phyloP scores from a whole-genome alignment of 1,140 invertebrate species.

The Meloidogyne floridensis region DNA sequence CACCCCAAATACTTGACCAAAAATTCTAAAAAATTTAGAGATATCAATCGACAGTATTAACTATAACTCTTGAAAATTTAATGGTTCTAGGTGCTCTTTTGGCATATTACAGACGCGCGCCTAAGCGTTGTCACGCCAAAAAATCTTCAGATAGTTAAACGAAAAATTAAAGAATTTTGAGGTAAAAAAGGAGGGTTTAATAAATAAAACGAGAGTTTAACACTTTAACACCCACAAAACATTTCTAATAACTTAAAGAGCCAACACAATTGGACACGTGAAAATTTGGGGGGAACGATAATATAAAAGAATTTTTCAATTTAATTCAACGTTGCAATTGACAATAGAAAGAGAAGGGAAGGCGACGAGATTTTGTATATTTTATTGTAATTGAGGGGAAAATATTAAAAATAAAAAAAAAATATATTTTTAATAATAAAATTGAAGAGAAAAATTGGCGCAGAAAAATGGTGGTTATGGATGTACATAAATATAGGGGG shows the following conservation, averaged over 20 bases:
- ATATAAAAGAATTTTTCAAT: not conserved
- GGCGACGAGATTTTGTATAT: not conserved
- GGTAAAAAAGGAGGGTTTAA: not conserved
- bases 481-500: not conserved
- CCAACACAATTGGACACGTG: constrained; percentile 5
- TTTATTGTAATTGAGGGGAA: constrained; percentile 13
- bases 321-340: constrained; percentile 2
- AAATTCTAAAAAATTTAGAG: too few species aligned
- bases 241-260: not conserved
- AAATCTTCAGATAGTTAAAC: not conserved
- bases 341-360: not conserved
- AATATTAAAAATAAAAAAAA: not conserved
- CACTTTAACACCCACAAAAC: not conserved
- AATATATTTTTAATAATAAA: not conserved
- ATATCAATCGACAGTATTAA: too few species aligned
- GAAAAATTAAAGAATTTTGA: constrained; percentile 1
- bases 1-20: too few species aligned
- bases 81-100: too few species aligned
- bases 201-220: not conserved
- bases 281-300: not conserved
- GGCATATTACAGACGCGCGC: not conserved
- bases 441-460: not conserved
- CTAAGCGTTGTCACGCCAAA: not conserved
- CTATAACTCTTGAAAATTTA: too few species aligned
- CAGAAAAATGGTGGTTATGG: constrained; percentile 12